Evolutionary conservation across 2,797 vertebrate genomes (phyloP).

Genomic region (Staurois parvus): DNA sequence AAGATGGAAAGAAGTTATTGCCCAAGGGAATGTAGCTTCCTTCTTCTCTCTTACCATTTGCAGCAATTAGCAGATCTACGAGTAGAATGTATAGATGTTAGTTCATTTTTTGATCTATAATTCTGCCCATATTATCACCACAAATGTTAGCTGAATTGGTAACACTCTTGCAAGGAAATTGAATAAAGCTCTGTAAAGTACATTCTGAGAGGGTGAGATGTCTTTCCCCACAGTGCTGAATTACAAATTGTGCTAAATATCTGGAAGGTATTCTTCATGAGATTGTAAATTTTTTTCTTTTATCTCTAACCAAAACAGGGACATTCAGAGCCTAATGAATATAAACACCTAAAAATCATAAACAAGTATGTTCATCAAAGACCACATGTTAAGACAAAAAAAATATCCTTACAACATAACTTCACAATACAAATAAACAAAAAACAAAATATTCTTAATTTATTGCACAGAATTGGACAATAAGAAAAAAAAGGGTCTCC

Average conservation of each 20-base stretch:
- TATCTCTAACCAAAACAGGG: background rate
- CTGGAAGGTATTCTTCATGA: background rate
- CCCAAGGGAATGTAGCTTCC: constrained; percentile 4
- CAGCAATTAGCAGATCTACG: background rate
- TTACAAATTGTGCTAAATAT: background rate
- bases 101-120: constrained; percentile 29
- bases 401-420: too few species aligned
- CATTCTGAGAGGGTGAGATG: background rate
- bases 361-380: too few species aligned
- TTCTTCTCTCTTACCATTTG: constrained; percentile 2
- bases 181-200: background rate
- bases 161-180: background rate
- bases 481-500: too few species aligned
- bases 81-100: background rate
- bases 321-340: too few species aligned
- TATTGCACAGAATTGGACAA: too few species aligned
- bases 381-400: too few species aligned
- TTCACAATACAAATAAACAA: too few species aligned
- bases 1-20: constrained; percentile 3
- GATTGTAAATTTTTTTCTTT: background rate
- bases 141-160: constrained; percentile 34
- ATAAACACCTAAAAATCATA: too few species aligned
- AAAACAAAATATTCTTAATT: too few species aligned
- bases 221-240: background rate
- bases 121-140: constrained; percentile 25